These are phyloP conservation scores for Clistopyga incitator DNA, from an alignment of 2,888 invertebrate species.

Conservation along the genomic window DNA sequence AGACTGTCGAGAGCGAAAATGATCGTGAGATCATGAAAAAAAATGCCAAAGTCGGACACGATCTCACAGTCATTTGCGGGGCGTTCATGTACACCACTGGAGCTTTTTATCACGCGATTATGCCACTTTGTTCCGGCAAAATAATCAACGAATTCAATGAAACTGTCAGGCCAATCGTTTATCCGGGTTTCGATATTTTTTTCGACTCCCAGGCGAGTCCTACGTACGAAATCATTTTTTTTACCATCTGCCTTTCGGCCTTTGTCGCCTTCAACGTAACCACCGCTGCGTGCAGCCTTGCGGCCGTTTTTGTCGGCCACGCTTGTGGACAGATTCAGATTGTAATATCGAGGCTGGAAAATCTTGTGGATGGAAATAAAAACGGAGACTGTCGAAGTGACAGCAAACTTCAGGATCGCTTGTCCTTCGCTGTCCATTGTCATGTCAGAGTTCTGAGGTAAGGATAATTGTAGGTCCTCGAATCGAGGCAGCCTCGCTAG, in stretches of 20 bases:
- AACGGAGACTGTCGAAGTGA: neutral
- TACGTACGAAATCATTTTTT: slow-evolving; percentile 70
- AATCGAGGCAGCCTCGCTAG: slow-evolving; percentile 21
- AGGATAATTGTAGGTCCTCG: slow-evolving; percentile 68
- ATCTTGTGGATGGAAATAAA: slow-evolving; percentile 63
- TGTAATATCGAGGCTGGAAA: slow-evolving; percentile 66
- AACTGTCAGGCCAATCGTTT: slow-evolving; percentile 71
- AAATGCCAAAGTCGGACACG: slow-evolving; percentile 56
- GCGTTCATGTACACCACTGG: slow-evolving; percentile 67
- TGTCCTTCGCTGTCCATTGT: slow-evolving; percentile 69
- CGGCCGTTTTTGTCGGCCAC: slow-evolving; percentile 70
- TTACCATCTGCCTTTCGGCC: slow-evolving; percentile 64
- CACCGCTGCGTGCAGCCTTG: slow-evolving; percentile 66
- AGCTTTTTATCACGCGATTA: slow-evolving; percentile 55
- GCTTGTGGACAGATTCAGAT: slow-evolving; percentile 73
- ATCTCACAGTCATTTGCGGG: slow-evolving; percentile 65
- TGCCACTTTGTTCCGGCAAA: slow-evolving; percentile 60
- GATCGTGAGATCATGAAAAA: slow-evolving; percentile 56
- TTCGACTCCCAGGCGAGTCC: slow-evolving; percentile 69
- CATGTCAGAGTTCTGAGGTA: slow-evolving; percentile 75
- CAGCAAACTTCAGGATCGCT: slow-evolving; percentile 1
- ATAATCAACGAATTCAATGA: slow-evolving; percentile 63
- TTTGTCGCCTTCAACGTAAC: slow-evolving; percentile 63
- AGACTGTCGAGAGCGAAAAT: slow-evolving; percentile 48
- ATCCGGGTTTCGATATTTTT: slow-evolving; percentile 74